Percentiles rank a stretch among this genome's conserved stretches.
phyloP scores from a whole-genome alignment of 1,140 invertebrate genomes.

The Bicyclus anynana region DNA sequence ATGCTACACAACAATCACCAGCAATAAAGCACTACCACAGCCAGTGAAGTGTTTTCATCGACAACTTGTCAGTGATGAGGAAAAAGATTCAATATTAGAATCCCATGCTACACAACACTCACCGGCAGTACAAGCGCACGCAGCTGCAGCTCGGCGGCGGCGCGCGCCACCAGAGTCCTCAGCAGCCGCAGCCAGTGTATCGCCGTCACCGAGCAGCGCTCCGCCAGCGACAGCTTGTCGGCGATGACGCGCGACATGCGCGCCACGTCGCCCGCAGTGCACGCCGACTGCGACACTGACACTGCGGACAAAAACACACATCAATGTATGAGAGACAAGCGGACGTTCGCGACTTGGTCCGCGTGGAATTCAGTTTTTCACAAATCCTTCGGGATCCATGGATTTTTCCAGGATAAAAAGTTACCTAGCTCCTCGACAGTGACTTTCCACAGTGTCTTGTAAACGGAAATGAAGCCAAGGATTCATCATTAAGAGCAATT shows the following conservation, averaged over 20 bases:
- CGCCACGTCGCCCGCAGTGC: constrained; percentile 84
- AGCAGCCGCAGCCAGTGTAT: constrained; percentile 83
- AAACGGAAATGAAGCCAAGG: no score
- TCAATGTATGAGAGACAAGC: no score
- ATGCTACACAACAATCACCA: constrained; percentile 5
- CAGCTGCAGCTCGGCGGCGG: constrained; percentile 48
- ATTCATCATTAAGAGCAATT: no score
- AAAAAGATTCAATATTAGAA: background rate
- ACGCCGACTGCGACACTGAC: constrained; percentile 84
- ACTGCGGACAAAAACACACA: constrained; percentile 52
- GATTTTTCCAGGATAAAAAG: no score
- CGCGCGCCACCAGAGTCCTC: constrained; percentile 77
- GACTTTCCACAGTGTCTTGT: no score
- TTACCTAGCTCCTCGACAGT: no score
- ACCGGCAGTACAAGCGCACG: constrained; percentile 28
- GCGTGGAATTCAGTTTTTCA: no score
- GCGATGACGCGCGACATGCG: constrained; percentile 85
- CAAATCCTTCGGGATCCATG: no score
- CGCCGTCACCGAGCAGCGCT: constrained; percentile 78
- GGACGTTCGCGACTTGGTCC: no score
- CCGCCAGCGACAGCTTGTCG: constrained; percentile 82
- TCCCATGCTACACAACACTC: background rate
- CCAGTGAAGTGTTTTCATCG: no score
- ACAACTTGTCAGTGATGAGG: no score
- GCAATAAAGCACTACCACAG: constrained; percentile 43